Evolutionary conservation across 2,888 invertebrate genomes (phyloP), one percentile per base, ranked within the genome.

Genomic region (Caenorhabditis zanzibari): DNA sequence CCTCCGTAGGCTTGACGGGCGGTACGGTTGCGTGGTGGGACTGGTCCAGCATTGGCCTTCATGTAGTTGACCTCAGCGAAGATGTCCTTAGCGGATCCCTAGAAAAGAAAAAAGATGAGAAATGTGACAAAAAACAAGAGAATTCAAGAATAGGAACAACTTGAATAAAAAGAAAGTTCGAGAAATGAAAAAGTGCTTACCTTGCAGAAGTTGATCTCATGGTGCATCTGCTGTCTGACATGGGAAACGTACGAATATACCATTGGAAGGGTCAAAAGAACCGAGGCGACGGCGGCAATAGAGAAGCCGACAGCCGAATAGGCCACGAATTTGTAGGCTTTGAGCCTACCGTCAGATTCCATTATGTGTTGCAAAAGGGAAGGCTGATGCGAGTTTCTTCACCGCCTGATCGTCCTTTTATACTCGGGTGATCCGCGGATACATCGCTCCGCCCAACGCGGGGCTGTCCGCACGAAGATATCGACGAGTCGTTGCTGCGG

Each of bases 71-170:
- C 92, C 84, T 92, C 92, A 41, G 90, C 88, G 86, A 89, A 92
- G 85, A 92, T 92, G 88, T 92, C 92, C 86, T 91, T 92, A 81
- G 92, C 92, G 47, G 92, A 92, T 76, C 92, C 91, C 92, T 91
- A 74, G 32, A 87, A 74, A 52, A 61, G 19, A 22, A 64, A 10
- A 58, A 85, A 63, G 26, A 58, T 32, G 49, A 58, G 32, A 68
- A 16, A 41, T 0, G 41, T 5, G 44, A 5, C 66, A 28, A 35
- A 71, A 24, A 26, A 58, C 9, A 9, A 7, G 7, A 44, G n/a
- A 16, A 14, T 66, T 66, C 5, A 52, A 22, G 19, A 32, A n/a
- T 32, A 4, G 16, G 7, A 19, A 35, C 22, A n/a, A 49, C 19
- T 14, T 10, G 61, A 49, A 59, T 49, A 26, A 38, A 38, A 38